Percentiles rank a stretch among this genome's conserved stretches.
phyloP scores from a whole-genome alignment of 2,888 invertebrate species.

The Cephonodes hylas region DNA sequence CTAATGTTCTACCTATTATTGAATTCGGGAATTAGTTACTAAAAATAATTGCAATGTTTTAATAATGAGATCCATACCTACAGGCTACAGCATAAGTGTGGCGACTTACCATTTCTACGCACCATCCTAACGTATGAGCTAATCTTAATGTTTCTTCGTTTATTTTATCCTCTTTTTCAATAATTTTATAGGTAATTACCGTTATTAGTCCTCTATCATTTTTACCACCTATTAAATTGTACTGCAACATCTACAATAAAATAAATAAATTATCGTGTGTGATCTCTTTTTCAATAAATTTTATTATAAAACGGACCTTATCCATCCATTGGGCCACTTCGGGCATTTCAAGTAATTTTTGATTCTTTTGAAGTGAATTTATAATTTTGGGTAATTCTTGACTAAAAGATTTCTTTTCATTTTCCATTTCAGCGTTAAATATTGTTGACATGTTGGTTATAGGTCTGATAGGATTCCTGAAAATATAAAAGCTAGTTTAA shows the following conservation, averaged over 20 bases:
- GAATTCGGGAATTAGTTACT: too few species aligned
- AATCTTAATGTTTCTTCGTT: slow-evolving; percentile 86
- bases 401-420: slow-evolving; percentile 20
- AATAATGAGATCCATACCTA: too few species aligned
- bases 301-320: slow-evolving; percentile 21
- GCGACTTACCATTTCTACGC: slow-evolving; percentile 93
- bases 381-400: slow-evolving; percentile 19
- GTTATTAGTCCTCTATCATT: slow-evolving; percentile 86
- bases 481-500: too few species aligned
- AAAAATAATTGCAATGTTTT: too few species aligned
- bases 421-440: not conserved
- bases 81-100: too few species aligned
- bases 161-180: slow-evolving; percentile 82
- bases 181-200: slow-evolving; percentile 85
- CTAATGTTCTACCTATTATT: too few species aligned
- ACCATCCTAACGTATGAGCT: slow-evolving; percentile 93
- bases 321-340: slow-evolving; percentile 28
- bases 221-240: slow-evolving; percentile 92
- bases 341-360: slow-evolving; percentile 23
- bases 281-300: not conserved
- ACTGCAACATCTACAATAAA: slow-evolving; percentile 83
- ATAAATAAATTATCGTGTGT: not conserved
- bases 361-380: slow-evolving; percentile 20
- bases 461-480: not conserved
- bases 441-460: not conserved